phyloP scores from a whole-genome alignment of 2,113 vertebrate species.

The Serilophus lunatus region DNA sequence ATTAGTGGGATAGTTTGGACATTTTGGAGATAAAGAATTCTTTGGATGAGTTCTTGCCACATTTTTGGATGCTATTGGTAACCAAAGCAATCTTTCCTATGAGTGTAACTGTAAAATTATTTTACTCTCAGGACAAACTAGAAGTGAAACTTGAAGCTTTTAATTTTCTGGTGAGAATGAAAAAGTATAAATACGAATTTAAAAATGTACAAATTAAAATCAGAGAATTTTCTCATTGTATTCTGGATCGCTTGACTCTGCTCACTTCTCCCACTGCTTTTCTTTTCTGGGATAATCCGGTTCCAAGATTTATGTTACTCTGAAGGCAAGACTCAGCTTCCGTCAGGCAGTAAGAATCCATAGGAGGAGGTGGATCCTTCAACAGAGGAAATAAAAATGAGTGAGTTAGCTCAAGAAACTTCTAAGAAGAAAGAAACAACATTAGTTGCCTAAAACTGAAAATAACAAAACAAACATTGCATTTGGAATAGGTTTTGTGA shows the following conservation, averaged over 20 bases:
- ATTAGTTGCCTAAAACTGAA: neutral
- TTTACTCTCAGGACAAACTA: neutral
- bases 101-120: neutral
- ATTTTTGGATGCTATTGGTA: neutral
- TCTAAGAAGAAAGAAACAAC: neutral
- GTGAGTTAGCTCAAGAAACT: neutral
- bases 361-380: constrained; percentile 84
- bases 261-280: constrained; percentile 76
- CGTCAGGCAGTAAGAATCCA: constrained; percentile 80
- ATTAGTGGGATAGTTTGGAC: neutral
- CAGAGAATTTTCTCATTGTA: constrained; percentile 58
- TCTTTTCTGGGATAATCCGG: constrained; percentile 82
- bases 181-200: constrained; percentile 44
- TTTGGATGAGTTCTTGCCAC: neutral
- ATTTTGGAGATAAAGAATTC: neutral
- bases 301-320: constrained; percentile 48
- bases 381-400: neutral
- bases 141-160: constrained; percentile 4
- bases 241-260: constrained; percentile 77
- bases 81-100: neutral
- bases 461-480: neutral
- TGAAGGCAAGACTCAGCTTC: constrained; percentile 62
- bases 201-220: neutral
- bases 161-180: constrained; percentile 2
- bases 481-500: accelerated